Evolutionary conservation across 1,140 invertebrate genomes (phyloP).

Genomic region (Orius insidiosus): DNA sequence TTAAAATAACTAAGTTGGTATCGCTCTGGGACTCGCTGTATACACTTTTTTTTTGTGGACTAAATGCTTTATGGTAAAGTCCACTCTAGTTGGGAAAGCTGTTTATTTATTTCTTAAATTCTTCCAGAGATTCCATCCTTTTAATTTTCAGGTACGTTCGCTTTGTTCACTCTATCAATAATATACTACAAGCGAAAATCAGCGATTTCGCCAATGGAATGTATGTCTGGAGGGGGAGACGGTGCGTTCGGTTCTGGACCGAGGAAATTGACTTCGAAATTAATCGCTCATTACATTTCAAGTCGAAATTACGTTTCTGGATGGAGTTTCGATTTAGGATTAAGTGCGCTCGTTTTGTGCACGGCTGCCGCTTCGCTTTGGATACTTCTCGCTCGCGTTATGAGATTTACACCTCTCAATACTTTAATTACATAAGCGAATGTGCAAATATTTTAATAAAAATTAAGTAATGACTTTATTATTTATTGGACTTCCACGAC

Average conservation of each 20-base stretch:
- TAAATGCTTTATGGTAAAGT: too few relatives aligned
- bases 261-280: conserved; percentile 8
- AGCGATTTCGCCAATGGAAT: conserved; percentile 12
- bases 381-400: conserved; percentile 74
- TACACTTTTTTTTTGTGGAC: too few relatives aligned
- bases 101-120: too few relatives aligned
- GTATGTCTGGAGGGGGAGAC: conserved; percentile 27
- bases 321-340: conserved; percentile 68
- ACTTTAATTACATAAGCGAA: background rate
- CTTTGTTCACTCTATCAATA: conserved; percentile 73
- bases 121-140: too few relatives aligned
- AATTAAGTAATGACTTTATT: too few relatives aligned
- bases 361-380: conserved; percentile 61
- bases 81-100: too few relatives aligned
- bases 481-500: too few relatives aligned
- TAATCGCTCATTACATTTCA: conserved; percentile 30
- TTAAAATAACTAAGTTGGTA: too few relatives aligned
- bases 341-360: conserved; percentile 61
- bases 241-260: conserved; percentile 22
- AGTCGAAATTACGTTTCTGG: conserved; percentile 56
- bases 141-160: conserved; percentile 56
- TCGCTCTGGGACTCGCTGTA: too few relatives aligned
- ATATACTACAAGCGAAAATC: conserved; percentile 61
- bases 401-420: conserved; percentile 49
- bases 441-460: too few relatives aligned